Evolutionary conservation across 92 coral and sea anemone genomes (phyloP).

Genomic region (Metridium senile): DNA sequence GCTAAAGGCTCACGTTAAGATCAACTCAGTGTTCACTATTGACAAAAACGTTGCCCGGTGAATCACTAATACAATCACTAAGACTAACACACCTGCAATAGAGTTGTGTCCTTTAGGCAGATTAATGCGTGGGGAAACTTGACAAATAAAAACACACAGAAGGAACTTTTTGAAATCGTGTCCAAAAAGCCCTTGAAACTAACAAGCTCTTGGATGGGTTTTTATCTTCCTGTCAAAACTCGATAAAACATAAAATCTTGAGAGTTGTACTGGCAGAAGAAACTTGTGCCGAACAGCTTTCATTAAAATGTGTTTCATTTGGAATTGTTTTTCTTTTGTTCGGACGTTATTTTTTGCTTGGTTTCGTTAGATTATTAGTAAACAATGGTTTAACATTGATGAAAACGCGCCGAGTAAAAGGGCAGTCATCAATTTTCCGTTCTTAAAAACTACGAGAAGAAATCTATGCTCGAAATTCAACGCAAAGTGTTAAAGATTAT

Average conservation of each 20-base stretch:
- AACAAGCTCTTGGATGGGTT: conserved; percentile 1
- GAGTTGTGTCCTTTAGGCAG: background rate
- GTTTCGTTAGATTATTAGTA: background rate
- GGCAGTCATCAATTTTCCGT: background rate
- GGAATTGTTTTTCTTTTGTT: background rate
- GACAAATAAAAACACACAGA: conserved; percentile 10
- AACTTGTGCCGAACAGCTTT: background rate
- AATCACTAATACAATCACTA: background rate
- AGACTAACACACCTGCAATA: conserved; percentile 11
- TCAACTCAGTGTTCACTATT: conserved; percentile 3
- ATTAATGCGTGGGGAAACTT: background rate
- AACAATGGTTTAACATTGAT: background rate
- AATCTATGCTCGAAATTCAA: too few species aligned
- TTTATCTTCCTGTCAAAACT: conserved; percentile 10
- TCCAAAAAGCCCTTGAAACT: background rate
- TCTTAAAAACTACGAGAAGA: background rate
- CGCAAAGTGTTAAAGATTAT: too few species aligned
- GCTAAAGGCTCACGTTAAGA: background rate
- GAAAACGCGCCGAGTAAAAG: background rate
- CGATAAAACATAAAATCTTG: background rate
- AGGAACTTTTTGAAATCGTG: background rate
- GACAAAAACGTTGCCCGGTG: conserved; percentile 2
- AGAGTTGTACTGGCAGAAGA: background rate
- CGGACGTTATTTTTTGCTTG: background rate
- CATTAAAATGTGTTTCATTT: background rate